Base-by-base conservation (phyloP, 2,113 vertebrate genomes). In the Phrynosoma platyrhinos region DNA sequence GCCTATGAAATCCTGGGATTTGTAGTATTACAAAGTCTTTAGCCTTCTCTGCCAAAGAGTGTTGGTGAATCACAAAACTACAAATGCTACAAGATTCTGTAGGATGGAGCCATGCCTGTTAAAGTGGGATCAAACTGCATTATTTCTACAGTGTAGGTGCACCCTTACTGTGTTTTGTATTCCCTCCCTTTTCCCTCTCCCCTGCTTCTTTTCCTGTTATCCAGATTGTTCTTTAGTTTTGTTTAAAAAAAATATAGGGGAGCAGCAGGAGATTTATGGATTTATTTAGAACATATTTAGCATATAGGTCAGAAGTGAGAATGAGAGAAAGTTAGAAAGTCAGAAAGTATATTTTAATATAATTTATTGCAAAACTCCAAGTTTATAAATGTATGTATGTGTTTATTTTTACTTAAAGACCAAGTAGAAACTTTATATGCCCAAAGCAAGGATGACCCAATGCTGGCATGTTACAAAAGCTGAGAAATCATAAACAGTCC, bases 281-380 rank as follows among this genome's bases (percentile, higher is more conserved):
- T 91, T 87, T 87, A 89, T 91, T 88, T 90, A 84, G 86, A 4
- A 25, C 14, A 91, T 88, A 91, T 92, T 23, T 86, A 82, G 93
- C 94, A 87, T 62, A 94, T 62, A 94, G 94, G 93, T 86, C 0
- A 52, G 82, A 18, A 90, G 64, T 83, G 86, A 90, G 87, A 91
- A 93, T 92, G 91, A 64, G 88, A 82, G 92, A 32, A 88, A 89
- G 32, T 86, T 82, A 82, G 58, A 16, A 25, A 89, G 32, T 86
- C 83, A 82, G 58, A 16, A 25, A 86, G 20, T 32, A 52, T 52
- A 83, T 71, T 84, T 88, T 86, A 53, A 88, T 90, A 58, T 25
- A 52, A 87, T 91, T 58, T 47, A 32, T 77, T n/a, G 52, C 16
- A 21, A 66, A 52, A 27, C 12, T 79, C 52, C n/a, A 79, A 13